Base-by-base conservation (phyloP, 2,888 invertebrate genomes). In the Drosophila mulleri region DNA sequence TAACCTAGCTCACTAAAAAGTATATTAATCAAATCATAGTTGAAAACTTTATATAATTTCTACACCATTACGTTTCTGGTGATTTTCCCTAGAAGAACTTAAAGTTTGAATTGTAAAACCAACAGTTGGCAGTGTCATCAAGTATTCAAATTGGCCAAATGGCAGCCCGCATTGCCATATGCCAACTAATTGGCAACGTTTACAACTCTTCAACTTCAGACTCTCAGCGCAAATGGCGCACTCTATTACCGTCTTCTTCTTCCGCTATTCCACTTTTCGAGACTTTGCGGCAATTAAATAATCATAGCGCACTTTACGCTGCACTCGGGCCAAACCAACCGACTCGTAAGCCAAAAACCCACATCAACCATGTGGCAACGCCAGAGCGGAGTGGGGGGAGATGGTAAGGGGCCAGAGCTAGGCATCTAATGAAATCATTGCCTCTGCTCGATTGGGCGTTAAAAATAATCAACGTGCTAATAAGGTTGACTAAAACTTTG, bases 381-480 rank as follows among this genome's bases (percentile, higher is more conserved):
- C 54, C 29, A 42, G 20, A 7, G 14, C 23, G 14, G 47, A 7
- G 37, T 2, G 48, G 2, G 16, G 11, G 12, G 32, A n/a, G 11
- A 3, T 44, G 20, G 20, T 12, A 12, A 2, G 44, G 1, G 2
- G 52, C 47, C 44, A 12, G 4, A 11, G 44, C 53, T 37, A 14
- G 35, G 37, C 45, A 66, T n/a, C 72, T 83, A 83, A 83, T 88
- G 73, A 87, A 84, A 84, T 84, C 82, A 87, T 75, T 81, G 70
- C 74, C 76, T 57, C 57, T 70, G 84, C 89, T 82, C 89, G 84
- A 84, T 84, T 82, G 70, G 77, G 83, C 84, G 84, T 73, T 76
- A 64, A 87, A 84, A 84, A 89, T 84, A 89, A 87, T 89, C 89
- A 84, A 89, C 80, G 84, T 87, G 73, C 89, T 84, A 89, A 84